Conservation (phyloP, 1,140 invertebrate genomes). For the Drosophila tsacasi region DNA sequence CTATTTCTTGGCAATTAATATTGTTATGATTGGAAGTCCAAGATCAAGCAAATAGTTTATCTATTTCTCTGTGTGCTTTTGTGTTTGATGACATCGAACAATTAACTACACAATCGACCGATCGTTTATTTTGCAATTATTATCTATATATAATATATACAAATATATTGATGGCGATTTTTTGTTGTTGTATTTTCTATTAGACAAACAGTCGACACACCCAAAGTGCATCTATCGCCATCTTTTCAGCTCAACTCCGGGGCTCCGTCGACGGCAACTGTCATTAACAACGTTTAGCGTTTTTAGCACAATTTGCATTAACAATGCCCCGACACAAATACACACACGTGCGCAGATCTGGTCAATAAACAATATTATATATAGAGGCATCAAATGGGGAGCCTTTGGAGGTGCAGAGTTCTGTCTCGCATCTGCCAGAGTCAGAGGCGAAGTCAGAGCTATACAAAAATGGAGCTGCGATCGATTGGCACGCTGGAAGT, state of each 20-base stretch:
- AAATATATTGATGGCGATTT: constrained; percentile 40
- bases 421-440: constrained; percentile 42
- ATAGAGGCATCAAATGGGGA: constrained; percentile 60
- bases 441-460: constrained; percentile 30
- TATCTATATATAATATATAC: constrained; percentile 51
- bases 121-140: constrained; percentile 65
- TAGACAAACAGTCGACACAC: constrained; percentile 67
- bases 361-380: constrained; percentile 74
- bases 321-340: constrained; percentile 27
- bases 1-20: constrained; percentile 1
- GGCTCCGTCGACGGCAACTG: constrained; percentile 55
- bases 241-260: constrained; percentile 53
- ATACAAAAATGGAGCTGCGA: constrained; percentile 78
- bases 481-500: constrained; percentile 57
- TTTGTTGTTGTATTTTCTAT: constrained; percentile 39
- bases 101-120: constrained; percentile 31
- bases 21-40: constrained; percentile 24
- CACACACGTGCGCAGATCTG: constrained; percentile 47
- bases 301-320: constrained; percentile 64
- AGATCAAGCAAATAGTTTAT: constrained; percentile 7
- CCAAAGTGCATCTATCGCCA: constrained; percentile 74
- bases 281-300: constrained; percentile 79
- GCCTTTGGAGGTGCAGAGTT: constrained; percentile 57
- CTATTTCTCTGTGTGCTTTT: constrained; percentile 17
- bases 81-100: constrained; percentile 41